These are phyloP conservation scores for Protophormia terraenovae DNA, from an alignment of 2,888 invertebrate genomes.

Conservation along the genomic window DNA sequence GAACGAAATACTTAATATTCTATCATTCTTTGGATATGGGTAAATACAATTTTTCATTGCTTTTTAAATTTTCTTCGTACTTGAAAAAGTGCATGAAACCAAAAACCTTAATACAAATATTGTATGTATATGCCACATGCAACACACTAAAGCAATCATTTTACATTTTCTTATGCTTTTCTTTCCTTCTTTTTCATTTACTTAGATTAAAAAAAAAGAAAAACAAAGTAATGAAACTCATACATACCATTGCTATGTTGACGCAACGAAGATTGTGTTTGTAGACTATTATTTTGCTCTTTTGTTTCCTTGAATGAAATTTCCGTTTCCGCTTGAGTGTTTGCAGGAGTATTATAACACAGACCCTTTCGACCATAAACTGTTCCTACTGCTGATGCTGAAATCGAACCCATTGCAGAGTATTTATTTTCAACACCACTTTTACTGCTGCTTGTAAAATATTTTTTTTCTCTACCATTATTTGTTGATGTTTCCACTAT, in stretches of 20 bases:
- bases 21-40: no score
- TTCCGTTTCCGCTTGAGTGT: conserved; percentile 51
- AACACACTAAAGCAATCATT: background rate
- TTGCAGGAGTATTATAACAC: background rate
- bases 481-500: background rate
- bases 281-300: conserved; percentile 14
- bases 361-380: background rate
- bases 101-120: no score
- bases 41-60: no score
- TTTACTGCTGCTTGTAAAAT: background rate
- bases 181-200: background rate
- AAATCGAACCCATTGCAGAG: conserved; percentile 9
- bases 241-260: conserved; percentile 61
- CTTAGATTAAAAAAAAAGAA: background rate
- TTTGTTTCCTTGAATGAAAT: conserved; percentile 12
- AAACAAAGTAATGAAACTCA: background rate
- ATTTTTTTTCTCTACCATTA: conserved; percentile 22
- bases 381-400: background rate
- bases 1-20: no score
- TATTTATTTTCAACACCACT: conserved; percentile 19
- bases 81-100: no score
- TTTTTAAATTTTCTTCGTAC: no score
- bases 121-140: background rate
- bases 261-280: conserved; percentile 38
- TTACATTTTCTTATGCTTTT: background rate